Conservation (phyloP, 2,797 vertebrate species). For the Manis crassicaudata region DNA sequence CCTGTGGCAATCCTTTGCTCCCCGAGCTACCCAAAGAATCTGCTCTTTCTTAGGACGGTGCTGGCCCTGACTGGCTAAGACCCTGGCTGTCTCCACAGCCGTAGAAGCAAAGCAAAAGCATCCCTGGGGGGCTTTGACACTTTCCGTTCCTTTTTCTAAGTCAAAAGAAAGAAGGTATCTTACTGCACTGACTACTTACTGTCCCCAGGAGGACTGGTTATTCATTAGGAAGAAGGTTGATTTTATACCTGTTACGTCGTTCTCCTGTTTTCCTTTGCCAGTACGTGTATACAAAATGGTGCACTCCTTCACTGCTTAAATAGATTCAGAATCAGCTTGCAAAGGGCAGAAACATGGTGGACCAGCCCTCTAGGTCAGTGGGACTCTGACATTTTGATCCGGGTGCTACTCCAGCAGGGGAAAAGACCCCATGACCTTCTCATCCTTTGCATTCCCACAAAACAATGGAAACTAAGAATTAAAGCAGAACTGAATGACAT, state of each 20-base stretch:
- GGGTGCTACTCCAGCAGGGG: neutral
- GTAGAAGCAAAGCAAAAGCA: neutral
- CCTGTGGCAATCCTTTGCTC: constrained; percentile 11
- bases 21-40: neutral
- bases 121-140: neutral
- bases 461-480: constrained; percentile 35
- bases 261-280: constrained; percentile 46
- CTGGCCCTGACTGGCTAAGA: neutral
- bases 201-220: constrained; percentile 22
- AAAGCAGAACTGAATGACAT: neutral
- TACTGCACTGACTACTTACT: constrained; percentile 31
- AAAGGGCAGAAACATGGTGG: neutral
- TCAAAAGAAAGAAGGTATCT: constrained; percentile 49
- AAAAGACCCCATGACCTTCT: neutral
- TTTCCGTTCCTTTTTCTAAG: constrained; percentile 11
- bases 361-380: neutral
- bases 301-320: neutral
- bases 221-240: constrained; percentile 53
- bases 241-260: constrained; percentile 43
- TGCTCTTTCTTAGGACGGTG: neutral
- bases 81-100: neutral
- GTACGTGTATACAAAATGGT: constrained; percentile 7
- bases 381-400: neutral
- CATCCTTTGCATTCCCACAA: constrained; percentile 6
- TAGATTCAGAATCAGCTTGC: constrained; percentile 22